Conservation (phyloP, 2,888 invertebrate species). For the Sepioteuthis lessoniana region DNA sequence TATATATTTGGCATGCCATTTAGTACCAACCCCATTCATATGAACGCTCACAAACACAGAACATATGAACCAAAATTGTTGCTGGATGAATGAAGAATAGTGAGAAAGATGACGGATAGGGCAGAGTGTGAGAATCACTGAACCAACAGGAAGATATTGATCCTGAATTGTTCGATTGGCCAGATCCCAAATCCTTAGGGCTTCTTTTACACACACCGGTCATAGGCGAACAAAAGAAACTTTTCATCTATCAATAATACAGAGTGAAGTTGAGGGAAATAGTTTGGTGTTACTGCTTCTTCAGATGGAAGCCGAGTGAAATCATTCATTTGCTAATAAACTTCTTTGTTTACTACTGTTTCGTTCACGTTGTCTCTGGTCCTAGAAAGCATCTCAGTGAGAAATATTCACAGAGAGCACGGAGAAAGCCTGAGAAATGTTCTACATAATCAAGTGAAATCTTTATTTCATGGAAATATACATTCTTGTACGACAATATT, state of each 20-base stretch:
- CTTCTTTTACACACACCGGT: neutral
- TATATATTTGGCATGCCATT: too few species aligned
- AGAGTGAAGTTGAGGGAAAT: neutral
- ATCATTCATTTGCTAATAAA: neutral
- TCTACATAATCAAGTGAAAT: neutral
- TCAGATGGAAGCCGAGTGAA: neutral
- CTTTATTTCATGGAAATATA: neutral
- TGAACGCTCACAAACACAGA: too few species aligned
- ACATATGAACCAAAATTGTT: neutral
- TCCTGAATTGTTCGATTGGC: conserved; percentile 8
- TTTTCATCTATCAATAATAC: conserved; percentile 14
- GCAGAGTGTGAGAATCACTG: conserved; percentile 33
- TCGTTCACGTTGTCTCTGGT: neutral
- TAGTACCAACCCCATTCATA: too few species aligned
- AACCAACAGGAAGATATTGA: conserved; percentile 17
- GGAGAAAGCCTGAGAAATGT: neutral
- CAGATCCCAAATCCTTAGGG: conserved; percentile 18
- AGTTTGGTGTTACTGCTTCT: neutral
- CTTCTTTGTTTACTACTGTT: neutral
- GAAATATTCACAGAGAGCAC: neutral
- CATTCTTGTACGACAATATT: neutral
- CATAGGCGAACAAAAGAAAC: neutral
- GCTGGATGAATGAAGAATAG: neutral
- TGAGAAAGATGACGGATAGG: neutral
- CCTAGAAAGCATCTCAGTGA: neutral